Base-by-base conservation (phyloP, 2,113 vertebrate genomes). In the Pelecanoides urinatrix region DNA sequence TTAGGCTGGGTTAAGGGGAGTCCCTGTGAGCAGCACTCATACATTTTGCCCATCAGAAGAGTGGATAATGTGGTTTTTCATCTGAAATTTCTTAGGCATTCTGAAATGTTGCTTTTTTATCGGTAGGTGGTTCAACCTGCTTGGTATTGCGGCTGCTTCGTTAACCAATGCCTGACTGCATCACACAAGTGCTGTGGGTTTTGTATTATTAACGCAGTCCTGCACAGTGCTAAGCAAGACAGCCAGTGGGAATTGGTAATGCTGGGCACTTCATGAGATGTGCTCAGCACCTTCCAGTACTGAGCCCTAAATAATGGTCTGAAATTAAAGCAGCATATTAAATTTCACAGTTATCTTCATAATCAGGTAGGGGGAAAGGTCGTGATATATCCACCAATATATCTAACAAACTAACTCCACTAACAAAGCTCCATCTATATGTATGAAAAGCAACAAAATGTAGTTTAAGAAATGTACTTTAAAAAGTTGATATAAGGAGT, bases 291-390 rank as follows among this genome's bases (percentile, higher is more conserved):
- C 53, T 89, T 76, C 52, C 73, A 91, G 62, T 26, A 20, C 42
- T 53, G 40, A 91, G 52, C 62, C 55, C 50, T 53, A 96, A 89
- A 90, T 58, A 94, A 80, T 34, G 34, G 88, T 9, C 85, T 67
- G 76, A 26, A 66, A 90, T 95, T 81, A 90, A 95, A 94, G 72
- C 84, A 86, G 52, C 19, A 17, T 90, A 82, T 91, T 80, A 95
- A 94, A 76, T 56, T 91, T 96, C 95, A 90, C 68, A 78, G 55
- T 90, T 5, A 2, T 97, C 66, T 96, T 94, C 59, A 91, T 58
- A 93, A 86, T 92, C 76, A 94, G 45, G 30, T 47, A 53, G n/a
- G 59, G 53, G 44, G 44, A 95, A 71, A 82, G 92, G 65, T 89
- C n/a, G 13, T 40, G 79, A 36, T 44, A 67, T 67, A 78, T 74